Conservation (phyloP, 1,140 invertebrate species). For the Ooceraea biroi region DNA sequence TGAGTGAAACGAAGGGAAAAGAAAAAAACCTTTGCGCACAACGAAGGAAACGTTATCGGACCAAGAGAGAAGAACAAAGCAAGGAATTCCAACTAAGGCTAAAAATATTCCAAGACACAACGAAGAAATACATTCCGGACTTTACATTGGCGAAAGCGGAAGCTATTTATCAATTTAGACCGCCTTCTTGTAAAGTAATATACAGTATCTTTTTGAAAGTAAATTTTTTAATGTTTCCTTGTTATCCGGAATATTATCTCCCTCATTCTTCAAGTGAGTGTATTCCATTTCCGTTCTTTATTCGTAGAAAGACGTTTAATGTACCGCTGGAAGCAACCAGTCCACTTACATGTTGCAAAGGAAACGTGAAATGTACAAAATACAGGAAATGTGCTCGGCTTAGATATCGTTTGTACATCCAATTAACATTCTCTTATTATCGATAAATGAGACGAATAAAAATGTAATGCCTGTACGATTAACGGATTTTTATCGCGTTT, state of each 20-base stretch:
- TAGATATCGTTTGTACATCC: background rate
- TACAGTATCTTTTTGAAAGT: no score
- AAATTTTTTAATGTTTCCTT: no score
- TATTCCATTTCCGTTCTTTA: background rate
- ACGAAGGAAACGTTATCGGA: no score
- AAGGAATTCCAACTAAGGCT: background rate
- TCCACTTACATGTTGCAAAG: slow-evolving; percentile 1
- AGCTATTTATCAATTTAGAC: no score
- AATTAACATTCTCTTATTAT: background rate
- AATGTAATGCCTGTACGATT: slow-evolving; percentile 26
- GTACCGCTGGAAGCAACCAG: no score
- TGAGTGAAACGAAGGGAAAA: background rate
- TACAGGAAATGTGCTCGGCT: background rate
- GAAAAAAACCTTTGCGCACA: no score
- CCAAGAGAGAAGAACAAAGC: background rate
- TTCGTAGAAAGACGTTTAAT: background rate
- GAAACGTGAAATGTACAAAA: background rate
- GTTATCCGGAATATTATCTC: no score
- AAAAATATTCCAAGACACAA: no score
- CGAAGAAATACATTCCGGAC: no score
- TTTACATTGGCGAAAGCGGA: no score
- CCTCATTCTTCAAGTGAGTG: no score
- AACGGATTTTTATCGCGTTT: slow-evolving; percentile 47
- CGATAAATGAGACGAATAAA: slow-evolving; percentile 41
- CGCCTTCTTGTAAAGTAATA: no score